These are phyloP conservation scores for Odontocolon sp. DNA, from an alignment of 2,888 invertebrate genomes.

Conservation along the genomic window DNA sequence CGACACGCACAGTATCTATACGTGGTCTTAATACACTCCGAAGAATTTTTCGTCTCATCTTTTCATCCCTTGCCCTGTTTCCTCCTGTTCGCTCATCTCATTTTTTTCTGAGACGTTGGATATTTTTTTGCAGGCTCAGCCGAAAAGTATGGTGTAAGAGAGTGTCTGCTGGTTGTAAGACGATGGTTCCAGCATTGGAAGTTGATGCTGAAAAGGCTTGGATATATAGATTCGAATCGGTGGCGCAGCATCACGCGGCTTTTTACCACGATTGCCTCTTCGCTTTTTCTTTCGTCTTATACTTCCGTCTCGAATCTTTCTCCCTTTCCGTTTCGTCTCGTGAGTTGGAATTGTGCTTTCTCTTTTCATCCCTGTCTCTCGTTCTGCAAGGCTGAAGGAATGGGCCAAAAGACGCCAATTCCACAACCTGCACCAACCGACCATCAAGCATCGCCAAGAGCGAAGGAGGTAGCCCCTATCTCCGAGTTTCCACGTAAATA, in stretches of 20 bases:
- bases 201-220: slow-evolving; percentile 29
- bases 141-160: slow-evolving; percentile 25
- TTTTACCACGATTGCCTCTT: slow-evolving; percentile 42
- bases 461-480: slow-evolving; percentile 35
- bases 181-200: slow-evolving; percentile 5
- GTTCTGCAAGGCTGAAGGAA: background rate
- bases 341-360: slow-evolving; percentile 7
- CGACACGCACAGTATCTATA: background rate
- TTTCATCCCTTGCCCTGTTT: background rate
- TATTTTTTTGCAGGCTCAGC: slow-evolving; percentile 51
- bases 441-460: slow-evolving; percentile 17
- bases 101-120: background rate
- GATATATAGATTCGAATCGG: slow-evolving; percentile 9
- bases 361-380: slow-evolving; percentile 2
- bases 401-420: slow-evolving; percentile 50
- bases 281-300: slow-evolving; percentile 22
- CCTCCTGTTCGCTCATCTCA: background rate
- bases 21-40: slow-evolving; percentile 9
- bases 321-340: background rate
- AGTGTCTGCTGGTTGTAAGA: slow-evolving; percentile 3
- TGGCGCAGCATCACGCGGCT: slow-evolving; percentile 10
- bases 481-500: slow-evolving; percentile 55
- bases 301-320: slow-evolving; percentile 24
- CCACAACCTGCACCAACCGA: slow-evolving; percentile 31
- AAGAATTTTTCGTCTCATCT: slow-evolving; percentile 12